Percentiles rank a stretch among this genome's conserved stretches.
Evolutionary conservation across 2,113 vertebrate genomes (phyloP).

Genomic region (Marcusenius ussheri): DNA sequence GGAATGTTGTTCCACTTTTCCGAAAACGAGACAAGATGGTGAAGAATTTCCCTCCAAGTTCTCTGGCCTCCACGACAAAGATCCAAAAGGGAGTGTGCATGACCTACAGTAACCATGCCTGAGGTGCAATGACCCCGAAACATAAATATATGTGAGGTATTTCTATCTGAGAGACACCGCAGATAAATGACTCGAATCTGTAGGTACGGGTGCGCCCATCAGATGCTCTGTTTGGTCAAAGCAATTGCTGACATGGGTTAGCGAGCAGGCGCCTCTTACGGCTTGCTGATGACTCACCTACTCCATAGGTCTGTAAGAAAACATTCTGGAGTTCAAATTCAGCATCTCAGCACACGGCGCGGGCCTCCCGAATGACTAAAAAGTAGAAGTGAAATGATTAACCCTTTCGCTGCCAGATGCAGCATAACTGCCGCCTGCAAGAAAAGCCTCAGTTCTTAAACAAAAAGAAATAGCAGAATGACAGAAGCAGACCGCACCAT

Average conservation of each 20-base stretch:
- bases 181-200: not conserved
- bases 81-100: not conserved
- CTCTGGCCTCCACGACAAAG: not conserved
- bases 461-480: constrained; percentile 13
- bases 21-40: not conserved
- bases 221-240: not conserved
- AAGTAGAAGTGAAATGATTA: constrained; percentile 39
- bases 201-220: not conserved
- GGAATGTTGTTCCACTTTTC: not conserved
- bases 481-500: constrained; percentile 14
- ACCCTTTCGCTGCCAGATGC: constrained; percentile 36
- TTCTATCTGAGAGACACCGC: not conserved
- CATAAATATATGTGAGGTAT: not conserved
- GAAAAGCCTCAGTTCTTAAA: constrained; percentile 10
- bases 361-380: constrained; percentile 28
- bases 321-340: not conserved
- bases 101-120: not conserved
- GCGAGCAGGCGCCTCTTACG: not conserved
- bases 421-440: constrained; percentile 11
- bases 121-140: not conserved
- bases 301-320: not conserved
- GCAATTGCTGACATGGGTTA: not conserved
- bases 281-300: constrained; percentile 19
- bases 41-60: not conserved
- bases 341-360: not conserved